Evolutionary conservation across 1,140 invertebrate species (phyloP).

Genomic region (Tyrophagus putrescentiae): DNA sequence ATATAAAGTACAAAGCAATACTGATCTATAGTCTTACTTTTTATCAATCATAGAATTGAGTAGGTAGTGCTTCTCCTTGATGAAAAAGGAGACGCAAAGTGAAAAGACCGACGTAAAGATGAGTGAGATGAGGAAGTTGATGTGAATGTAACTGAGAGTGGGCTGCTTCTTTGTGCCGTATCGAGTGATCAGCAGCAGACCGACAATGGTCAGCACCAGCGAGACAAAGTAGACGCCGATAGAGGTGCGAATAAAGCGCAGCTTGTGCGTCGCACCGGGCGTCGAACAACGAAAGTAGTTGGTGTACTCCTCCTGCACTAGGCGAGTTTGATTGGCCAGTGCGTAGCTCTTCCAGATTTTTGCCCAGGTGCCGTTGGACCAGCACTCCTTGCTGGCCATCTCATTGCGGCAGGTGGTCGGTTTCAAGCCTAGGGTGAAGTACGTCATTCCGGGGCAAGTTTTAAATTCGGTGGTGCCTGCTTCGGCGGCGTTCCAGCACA

Average conservation of each 20-base stretch:
- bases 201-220: not conserved
- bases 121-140: slow-evolving; percentile 21
- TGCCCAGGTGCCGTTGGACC: slow-evolving; percentile 18
- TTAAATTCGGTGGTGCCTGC: not conserved
- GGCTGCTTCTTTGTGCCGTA: not conserved
- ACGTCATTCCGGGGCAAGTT: slow-evolving; percentile 18
- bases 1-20: not conserved
- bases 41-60: slow-evolving; percentile 12
- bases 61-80: slow-evolving; percentile 16
- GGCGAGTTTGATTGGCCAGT: not conserved
- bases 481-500: slow-evolving; percentile 17
- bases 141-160: slow-evolving; percentile 18
- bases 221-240: slow-evolving; percentile 14
- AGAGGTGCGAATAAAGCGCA: not conserved
- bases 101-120: slow-evolving; percentile 15
- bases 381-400: slow-evolving; percentile 17
- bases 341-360: slow-evolving; percentile 1
- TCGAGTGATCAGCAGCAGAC: not conserved
- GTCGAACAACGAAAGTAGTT: slow-evolving; percentile 19
- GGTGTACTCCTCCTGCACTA: slow-evolving; percentile 17
- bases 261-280: slow-evolving; percentile 1
- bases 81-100: slow-evolving; percentile 7
- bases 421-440: slow-evolving; percentile 9
- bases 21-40: slow-evolving; percentile 17
- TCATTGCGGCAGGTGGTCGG: slow-evolving; percentile 15